These are phyloP conservation scores for Cataglyphis altisquamis DNA, from an alignment of 2,888 invertebrate species.

Conservation along the genomic window DNA sequence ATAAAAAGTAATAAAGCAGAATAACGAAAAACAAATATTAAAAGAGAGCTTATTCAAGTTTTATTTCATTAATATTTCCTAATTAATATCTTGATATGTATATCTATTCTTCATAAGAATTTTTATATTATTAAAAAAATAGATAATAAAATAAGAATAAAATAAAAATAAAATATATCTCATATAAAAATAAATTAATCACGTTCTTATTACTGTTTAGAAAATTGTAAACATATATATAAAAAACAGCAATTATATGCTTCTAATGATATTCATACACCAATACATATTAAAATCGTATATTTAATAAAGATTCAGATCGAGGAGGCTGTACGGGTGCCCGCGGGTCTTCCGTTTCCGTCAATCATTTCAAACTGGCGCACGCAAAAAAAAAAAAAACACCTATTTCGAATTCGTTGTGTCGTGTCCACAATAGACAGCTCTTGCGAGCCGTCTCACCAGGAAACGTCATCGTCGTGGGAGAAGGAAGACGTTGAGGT, in stretches of 20 bases:
- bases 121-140: not conserved
- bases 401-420: slow-evolving; percentile 31
- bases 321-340: not conserved
- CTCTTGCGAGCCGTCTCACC: slow-evolving; percentile 61
- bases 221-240: not conserved
- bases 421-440: slow-evolving; percentile 43
- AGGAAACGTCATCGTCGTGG: slow-evolving; percentile 67
- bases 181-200: too few relatives aligned
- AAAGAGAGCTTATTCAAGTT: not conserved
- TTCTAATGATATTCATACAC: not conserved
- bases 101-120: not conserved
- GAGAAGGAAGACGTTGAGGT: slow-evolving; percentile 68
- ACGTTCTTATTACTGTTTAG: not conserved
- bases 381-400: slow-evolving; percentile 35
- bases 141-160: not conserved
- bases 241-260: not conserved
- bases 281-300: not conserved
- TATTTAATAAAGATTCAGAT: not conserved
- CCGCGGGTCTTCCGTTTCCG: slow-evolving; percentile 26
- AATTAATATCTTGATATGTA: not conserved
- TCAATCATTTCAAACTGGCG: slow-evolving; percentile 8
- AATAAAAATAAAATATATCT: not conserved
- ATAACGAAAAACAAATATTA: not conserved
- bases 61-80: not conserved
- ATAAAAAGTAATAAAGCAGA: not conserved